These are phyloP conservation scores for Vulpes ferrilata DNA, from an alignment of 2,113 vertebrate genomes.

Conservation along the genomic window DNA sequence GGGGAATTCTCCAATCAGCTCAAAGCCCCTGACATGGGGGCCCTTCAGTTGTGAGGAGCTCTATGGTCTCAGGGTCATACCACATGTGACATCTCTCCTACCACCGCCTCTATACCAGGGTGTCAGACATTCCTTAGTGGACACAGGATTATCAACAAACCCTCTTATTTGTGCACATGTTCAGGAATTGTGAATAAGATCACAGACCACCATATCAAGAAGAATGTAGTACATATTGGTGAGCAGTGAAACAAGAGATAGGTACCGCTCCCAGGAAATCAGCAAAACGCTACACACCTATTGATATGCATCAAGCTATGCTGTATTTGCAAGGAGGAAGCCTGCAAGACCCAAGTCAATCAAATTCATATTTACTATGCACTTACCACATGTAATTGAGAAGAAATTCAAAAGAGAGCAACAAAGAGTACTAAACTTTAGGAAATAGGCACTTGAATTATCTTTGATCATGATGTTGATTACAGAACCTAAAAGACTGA, in stretches of 20 bases:
- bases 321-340: not conserved
- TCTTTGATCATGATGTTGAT: constrained; percentile 40
- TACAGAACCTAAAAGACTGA: constrained; percentile 44
- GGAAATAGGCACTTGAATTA: constrained; percentile 34
- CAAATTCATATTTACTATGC: not conserved
- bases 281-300: not conserved
- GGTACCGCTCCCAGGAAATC: not conserved
- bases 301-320: not conserved
- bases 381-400: not conserved
- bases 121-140: not conserved
- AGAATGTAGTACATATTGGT: not conserved
- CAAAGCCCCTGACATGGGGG: not conserved
- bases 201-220: not conserved
- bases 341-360: not conserved
- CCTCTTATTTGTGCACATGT: not conserved
- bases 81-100: not conserved
- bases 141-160: not conserved
- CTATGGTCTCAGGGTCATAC: not conserved
- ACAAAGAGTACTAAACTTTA: constrained; percentile 16
- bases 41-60: not conserved
- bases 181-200: not conserved
- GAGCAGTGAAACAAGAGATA: not conserved
- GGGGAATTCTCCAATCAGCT: not conserved
- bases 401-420: constrained; percentile 20
- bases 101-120: not conserved